Conservation (phyloP, 2,888 invertebrate genomes). For the Aleiodes leptofemur region DNA sequence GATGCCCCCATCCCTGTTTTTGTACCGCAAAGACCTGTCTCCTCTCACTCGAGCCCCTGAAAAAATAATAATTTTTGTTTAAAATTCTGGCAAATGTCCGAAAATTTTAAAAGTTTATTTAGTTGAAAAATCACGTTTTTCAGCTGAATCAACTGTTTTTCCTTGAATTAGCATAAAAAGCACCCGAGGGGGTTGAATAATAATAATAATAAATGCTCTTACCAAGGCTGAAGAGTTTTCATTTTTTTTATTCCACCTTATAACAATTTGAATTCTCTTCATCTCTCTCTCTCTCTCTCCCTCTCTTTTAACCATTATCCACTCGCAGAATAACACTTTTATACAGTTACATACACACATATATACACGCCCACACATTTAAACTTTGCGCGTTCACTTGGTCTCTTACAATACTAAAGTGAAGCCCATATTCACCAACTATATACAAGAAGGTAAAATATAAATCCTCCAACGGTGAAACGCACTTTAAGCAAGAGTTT, state of each 20-base stretch:
- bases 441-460: slow-evolving; percentile 14
- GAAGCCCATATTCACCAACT: slow-evolving; percentile 10
- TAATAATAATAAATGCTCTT: background rate
- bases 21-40: slow-evolving; percentile 23
- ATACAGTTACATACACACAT: slow-evolving; percentile 1
- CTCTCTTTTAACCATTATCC: slow-evolving; percentile 21
- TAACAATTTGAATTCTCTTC: slow-evolving; percentile 17
- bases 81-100: slow-evolving; percentile 7
- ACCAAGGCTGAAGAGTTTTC: slow-evolving; percentile 18
- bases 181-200: background rate
- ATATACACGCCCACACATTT: slow-evolving; percentile 26
- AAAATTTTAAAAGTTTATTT: too few species aligned
- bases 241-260: slow-evolving; percentile 40
- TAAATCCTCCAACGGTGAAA: slow-evolving; percentile 39
- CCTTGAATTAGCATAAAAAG: too few species aligned
- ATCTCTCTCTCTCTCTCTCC: slow-evolving; percentile 47
- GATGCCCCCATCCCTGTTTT: slow-evolving; percentile 51
- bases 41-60: slow-evolving; percentile 13
- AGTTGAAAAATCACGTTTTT: too few species aligned
- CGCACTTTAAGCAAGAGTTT: slow-evolving; percentile 34
- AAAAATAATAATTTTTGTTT: background rate
- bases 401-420: slow-evolving; percentile 16
- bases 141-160: too few species aligned
- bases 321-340: background rate
- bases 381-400: background rate